These are phyloP conservation scores for Sipha flava DNA, from an alignment of 1,140 invertebrate species.

Conservation along the genomic window DNA sequence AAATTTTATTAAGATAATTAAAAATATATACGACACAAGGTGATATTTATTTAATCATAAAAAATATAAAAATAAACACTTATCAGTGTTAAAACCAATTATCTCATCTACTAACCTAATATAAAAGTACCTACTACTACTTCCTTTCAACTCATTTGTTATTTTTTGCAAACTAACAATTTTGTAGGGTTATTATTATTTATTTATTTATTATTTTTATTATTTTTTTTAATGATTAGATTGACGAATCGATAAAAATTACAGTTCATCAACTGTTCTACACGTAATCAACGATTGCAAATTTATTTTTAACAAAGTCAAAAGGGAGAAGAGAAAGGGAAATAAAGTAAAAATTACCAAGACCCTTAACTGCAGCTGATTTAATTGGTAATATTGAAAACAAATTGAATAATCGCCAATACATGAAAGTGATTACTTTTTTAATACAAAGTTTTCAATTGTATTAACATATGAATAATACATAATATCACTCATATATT, in stretches of 20 bases:
- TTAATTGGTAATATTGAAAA: neutral
- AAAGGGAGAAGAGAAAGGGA: neutral
- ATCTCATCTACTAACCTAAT: conserved; percentile 12
- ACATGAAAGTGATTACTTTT: neutral
- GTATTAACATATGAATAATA: neutral
- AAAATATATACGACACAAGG: neutral
- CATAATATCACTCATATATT: neutral
- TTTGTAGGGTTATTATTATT: neutral
- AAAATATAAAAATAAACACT: neutral
- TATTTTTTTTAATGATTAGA: conserved; percentile 4
- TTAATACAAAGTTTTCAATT: neutral
- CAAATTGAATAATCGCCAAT: neutral
- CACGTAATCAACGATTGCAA: neutral
- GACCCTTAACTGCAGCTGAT: neutral
- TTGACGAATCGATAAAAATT: neutral
- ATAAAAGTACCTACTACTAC: neutral
- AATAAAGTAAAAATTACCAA: neutral
- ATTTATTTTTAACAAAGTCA: neutral
- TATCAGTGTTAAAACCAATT: neutral
- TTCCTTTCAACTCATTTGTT: neutral
- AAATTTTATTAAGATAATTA: neutral
- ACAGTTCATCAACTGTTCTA: neutral
- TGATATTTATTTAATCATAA: neutral
- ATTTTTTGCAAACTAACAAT: neutral
- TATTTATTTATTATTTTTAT: neutral